A percentile compares a stretch with the other conserved stretches of the same genome.
Conservation (phyloP, 2,113 vertebrate species). For the Nycticorax nycticorax region DNA sequence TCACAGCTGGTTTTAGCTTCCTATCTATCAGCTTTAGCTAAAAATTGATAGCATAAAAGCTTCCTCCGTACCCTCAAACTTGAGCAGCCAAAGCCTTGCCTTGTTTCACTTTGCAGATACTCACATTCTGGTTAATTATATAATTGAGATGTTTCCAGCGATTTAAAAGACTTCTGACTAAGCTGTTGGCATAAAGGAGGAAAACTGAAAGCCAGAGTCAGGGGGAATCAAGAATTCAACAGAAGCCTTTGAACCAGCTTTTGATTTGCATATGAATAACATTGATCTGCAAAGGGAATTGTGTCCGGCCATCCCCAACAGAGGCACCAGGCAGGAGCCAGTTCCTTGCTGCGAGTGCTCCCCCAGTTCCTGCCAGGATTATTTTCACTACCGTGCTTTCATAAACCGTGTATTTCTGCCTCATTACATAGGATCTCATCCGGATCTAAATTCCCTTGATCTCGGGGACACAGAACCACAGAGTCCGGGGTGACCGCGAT, state of each 20-base stretch:
- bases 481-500: background rate
- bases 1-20: background rate
- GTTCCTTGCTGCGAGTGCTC: background rate
- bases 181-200: conserved; percentile 27
- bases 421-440: background rate
- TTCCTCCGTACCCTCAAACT: background rate
- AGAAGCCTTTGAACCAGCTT: conserved; percentile 47
- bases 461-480: background rate
- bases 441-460: background rate
- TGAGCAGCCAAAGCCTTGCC: background rate
- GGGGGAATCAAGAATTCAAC: conserved; percentile 51
- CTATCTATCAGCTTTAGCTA: background rate
- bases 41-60: background rate
- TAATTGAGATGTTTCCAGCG: conserved; percentile 57
- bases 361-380: background rate
- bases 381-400: background rate
- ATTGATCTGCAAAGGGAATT: conserved; percentile 9
- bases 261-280: conserved; percentile 53
- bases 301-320: background rate
- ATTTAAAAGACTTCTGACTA: conserved; percentile 44
- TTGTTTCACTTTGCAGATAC: background rate
- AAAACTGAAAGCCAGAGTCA: conserved; percentile 41
- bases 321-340: background rate
- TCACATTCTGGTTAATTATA: background rate
- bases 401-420: background rate